Percentiles rank a stretch among this genome's conserved stretches.
phyloP scores from a whole-genome alignment of 1,140 invertebrate genomes.

The Dendrolimus punctatus region DNA sequence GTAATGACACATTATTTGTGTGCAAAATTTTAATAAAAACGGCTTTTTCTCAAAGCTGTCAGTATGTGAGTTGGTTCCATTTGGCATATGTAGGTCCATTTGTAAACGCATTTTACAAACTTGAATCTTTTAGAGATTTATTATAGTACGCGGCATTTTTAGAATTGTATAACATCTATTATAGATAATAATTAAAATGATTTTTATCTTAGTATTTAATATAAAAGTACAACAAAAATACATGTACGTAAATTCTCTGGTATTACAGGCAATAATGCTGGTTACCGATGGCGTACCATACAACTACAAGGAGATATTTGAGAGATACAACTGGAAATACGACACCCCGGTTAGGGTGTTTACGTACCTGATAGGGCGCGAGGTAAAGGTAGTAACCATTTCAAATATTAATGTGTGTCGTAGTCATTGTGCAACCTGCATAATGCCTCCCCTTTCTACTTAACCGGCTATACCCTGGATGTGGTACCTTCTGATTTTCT shows the following conservation, averaged over 20 bases:
- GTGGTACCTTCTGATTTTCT: slow-evolving; percentile 52
- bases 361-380: slow-evolving; percentile 96
- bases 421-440: slow-evolving; percentile 69
- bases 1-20: too few relatives aligned
- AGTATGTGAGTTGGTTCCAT: too few relatives aligned
- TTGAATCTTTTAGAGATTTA: too few relatives aligned
- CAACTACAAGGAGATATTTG: slow-evolving; percentile 93
- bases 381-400: slow-evolving; percentile 76
- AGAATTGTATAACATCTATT: too few relatives aligned
- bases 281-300: slow-evolving; percentile 98
- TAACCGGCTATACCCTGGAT: slow-evolving; percentile 63
- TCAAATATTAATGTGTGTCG: slow-evolving; percentile 70
- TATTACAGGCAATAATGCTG: slow-evolving; percentile 95
- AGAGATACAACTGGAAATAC: slow-evolving; percentile 87
- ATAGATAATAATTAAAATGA: too few relatives aligned
- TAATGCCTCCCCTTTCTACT: slow-evolving; percentile 62
- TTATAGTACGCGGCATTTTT: too few relatives aligned
- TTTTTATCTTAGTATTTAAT: too few relatives aligned
- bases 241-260: slow-evolving; percentile 26
- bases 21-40: too few relatives aligned
- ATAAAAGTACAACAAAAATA: too few relatives aligned
- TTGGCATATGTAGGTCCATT: too few relatives aligned
- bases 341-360: slow-evolving; percentile 93
- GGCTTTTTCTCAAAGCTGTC: too few relatives aligned
- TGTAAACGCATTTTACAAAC: too few relatives aligned